A percentile compares a stretch with the other conserved stretches of the same genome.
These are phyloP conservation scores for Bos indicus DNA, from an alignment of 2,113 vertebrate species.

Conservation along the genomic window DNA sequence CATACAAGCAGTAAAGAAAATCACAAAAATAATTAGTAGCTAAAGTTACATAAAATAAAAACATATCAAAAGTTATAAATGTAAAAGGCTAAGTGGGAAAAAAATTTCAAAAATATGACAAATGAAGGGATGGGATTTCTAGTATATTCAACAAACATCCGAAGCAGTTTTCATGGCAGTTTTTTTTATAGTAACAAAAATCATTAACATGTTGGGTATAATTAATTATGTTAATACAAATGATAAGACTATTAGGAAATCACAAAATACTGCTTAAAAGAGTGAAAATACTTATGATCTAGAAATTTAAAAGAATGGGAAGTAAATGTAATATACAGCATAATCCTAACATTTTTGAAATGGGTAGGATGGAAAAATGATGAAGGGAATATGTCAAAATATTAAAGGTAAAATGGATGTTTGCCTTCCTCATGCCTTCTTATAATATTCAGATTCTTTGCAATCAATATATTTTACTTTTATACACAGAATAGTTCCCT, in stretches of 20 bases:
- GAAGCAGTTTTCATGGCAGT: background rate
- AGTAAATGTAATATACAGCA: background rate
- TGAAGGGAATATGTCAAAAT: background rate
- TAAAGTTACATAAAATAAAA: slow-evolving; percentile 32
- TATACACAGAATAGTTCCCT: background rate
- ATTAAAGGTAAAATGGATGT: background rate
- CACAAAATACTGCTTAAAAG: background rate
- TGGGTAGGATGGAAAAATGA: background rate
- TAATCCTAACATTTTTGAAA: background rate
- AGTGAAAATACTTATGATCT: background rate
- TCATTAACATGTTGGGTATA: background rate
- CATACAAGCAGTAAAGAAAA: background rate
- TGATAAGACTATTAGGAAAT: background rate
- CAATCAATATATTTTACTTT: background rate
- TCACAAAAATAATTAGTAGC: background rate
- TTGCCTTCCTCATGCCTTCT: background rate
- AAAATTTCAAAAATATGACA: background rate
- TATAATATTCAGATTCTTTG: background rate
- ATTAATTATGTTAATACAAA: background rate
- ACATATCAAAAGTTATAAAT: background rate
- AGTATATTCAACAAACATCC: background rate
- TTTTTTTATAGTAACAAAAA: background rate
- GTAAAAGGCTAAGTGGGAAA: background rate
- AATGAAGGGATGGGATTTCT: background rate
- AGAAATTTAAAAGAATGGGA: background rate